Conservation (phyloP, 1,140 invertebrate species). For the Rhagoletis pomonella region DNA sequence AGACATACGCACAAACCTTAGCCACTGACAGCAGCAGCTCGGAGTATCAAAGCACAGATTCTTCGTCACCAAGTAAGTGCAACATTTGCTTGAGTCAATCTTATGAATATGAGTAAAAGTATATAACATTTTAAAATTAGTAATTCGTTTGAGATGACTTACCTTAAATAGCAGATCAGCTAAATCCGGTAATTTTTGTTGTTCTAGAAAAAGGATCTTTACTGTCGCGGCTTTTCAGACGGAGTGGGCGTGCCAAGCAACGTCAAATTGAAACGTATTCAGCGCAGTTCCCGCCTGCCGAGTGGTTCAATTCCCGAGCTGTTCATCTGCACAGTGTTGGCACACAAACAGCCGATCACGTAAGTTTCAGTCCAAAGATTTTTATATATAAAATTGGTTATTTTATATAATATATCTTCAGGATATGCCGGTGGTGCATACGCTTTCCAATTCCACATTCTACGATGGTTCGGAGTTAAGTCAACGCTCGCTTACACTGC, state of each 20-base stretch:
- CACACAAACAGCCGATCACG: constrained; percentile 83
- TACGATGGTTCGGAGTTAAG: constrained; percentile 80
- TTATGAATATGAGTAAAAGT: too few relatives aligned
- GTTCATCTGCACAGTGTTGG: constrained; percentile 89
- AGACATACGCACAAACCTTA: constrained; percentile 72
- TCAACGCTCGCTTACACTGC: constrained; percentile 84
- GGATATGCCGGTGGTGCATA: constrained; percentile 71
- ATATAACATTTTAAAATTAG: too few relatives aligned
- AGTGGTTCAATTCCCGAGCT: constrained; percentile 92
- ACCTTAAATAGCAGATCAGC: too few relatives aligned
- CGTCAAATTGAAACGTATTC: constrained; percentile 86
- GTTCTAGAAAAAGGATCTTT: constrained; percentile 90
- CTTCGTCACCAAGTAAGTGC: constrained; percentile 76
- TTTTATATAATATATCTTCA: constrained; percentile 50
- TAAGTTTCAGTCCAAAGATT: constrained; percentile 57
- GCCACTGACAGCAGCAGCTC: constrained; percentile 76
- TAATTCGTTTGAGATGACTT: too few relatives aligned
- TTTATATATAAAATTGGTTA: too few relatives aligned
- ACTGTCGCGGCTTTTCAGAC: constrained; percentile 89
- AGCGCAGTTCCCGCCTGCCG: constrained; percentile 91
- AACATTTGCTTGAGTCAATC: too few relatives aligned
- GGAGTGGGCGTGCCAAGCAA: constrained; percentile 83
- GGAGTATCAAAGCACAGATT: constrained; percentile 77
- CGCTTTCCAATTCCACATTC: constrained; percentile 76
- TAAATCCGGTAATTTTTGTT: background rate